A percentile compares a stretch with the other conserved stretches of the same genome.
Conservation (phyloP, 2,113 vertebrate species). For the Montifringilla adamsi region DNA sequence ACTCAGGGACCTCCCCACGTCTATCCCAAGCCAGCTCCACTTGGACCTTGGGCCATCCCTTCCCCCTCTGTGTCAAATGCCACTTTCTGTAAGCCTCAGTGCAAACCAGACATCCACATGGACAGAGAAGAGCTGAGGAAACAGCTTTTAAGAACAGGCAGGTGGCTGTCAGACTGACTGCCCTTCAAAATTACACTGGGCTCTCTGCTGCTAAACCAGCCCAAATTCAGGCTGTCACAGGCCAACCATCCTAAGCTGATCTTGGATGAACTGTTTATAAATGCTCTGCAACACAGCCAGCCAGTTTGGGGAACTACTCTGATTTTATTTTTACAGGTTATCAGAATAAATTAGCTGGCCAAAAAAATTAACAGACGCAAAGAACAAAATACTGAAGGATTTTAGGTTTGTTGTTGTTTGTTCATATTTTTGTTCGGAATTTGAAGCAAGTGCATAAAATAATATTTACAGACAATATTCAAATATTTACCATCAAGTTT, state of each 20-base stretch:
- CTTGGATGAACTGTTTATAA: not conserved
- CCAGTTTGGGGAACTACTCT: not conserved
- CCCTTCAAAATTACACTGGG: rapidly evolving
- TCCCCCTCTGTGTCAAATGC: not conserved
- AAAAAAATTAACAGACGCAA: not conserved
- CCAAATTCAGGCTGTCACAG: not conserved
- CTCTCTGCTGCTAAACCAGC: not conserved
- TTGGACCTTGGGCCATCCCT: not conserved
- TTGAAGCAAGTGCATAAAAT: not conserved
- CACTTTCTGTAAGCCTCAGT: not conserved
- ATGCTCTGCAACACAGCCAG: not conserved
- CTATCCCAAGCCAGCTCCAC: not conserved
- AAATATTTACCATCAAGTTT: not conserved
- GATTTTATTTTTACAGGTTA: not conserved
- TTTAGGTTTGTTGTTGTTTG: not conserved
- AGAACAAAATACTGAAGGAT: not conserved
- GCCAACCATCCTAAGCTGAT: not conserved
- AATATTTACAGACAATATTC: not conserved
- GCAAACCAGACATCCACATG: not conserved
- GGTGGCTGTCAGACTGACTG: not conserved
- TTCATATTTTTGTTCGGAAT: not conserved
- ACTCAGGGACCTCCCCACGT: rapidly evolving
- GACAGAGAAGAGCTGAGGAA: not conserved
- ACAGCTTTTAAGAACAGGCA: not conserved
- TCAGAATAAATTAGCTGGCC: not conserved